Evolutionary conservation across 2,797 vertebrate species (phyloP).

Genomic region (Melanotaenia trifasciata): DNA sequence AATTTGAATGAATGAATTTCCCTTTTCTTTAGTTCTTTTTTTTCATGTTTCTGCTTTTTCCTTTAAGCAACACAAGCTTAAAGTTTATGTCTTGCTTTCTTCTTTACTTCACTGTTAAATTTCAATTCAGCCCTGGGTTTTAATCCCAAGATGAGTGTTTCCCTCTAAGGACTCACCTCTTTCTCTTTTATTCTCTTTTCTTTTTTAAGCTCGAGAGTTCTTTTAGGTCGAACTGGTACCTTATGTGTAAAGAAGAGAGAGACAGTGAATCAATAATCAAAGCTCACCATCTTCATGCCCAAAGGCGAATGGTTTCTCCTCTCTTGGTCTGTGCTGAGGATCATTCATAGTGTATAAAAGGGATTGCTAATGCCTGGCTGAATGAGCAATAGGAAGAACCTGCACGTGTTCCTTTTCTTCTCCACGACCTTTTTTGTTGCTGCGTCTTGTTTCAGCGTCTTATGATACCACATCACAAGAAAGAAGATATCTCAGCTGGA

Average conservation of each 20-base stretch:
- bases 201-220: conserved; percentile 63
- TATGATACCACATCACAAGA: conserved; percentile 51
- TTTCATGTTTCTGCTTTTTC: conserved; percentile 1
- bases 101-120: conserved; percentile 51
- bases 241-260: conserved; percentile 74
- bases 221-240: conserved; percentile 75
- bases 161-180: conserved; percentile 62
- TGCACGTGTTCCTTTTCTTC: conserved; percentile 52
- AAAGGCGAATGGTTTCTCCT: conserved; percentile 71
- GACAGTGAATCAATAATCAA: conserved; percentile 83
- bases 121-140: conserved; percentile 57
- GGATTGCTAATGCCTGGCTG: conserved; percentile 71
- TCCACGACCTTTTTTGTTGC: conserved; percentile 46
- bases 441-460: conserved; percentile 58
- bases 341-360: conserved; percentile 76
- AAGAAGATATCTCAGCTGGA: conserved; percentile 44
- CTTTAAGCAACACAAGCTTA: conserved; percentile 21
- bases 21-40: background rate
- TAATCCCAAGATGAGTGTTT: conserved; percentile 56
- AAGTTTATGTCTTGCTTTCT: conserved; percentile 46
- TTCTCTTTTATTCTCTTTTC: conserved; percentile 70
- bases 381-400: conserved; percentile 56
- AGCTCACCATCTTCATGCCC: conserved; percentile 73
- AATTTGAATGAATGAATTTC: conserved; percentile 33
- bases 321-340: conserved; percentile 60